Conservation (phyloP, 2,113 vertebrate species). For the Antennarius striatus region DNA sequence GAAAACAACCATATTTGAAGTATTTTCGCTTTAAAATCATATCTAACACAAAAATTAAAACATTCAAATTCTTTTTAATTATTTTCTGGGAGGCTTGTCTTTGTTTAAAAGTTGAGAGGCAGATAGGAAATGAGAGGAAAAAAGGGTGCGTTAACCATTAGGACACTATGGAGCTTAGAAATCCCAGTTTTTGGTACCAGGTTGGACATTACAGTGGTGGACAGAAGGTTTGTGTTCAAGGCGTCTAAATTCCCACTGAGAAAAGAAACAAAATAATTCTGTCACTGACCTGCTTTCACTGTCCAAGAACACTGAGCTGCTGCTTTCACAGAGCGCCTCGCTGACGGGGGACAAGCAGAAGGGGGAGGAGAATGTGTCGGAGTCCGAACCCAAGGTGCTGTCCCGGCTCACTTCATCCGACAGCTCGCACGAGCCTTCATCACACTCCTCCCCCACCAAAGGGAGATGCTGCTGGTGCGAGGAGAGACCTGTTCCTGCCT, state of each 20-base stretch:
- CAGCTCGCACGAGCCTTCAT: conserved; percentile 90
- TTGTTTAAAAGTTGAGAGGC: too few relatives aligned
- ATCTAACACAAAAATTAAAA: too few relatives aligned
- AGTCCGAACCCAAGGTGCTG: conserved; percentile 93
- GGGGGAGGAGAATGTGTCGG: conserved; percentile 94
- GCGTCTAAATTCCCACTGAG: background rate
- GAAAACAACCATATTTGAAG: too few relatives aligned
- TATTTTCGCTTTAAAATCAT: too few relatives aligned
- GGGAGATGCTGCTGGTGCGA: conserved; percentile 60
- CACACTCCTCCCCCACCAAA: conserved; percentile 77
- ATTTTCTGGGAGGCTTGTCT: too few relatives aligned
- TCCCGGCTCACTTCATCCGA: conserved; percentile 92
- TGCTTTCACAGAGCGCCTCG: conserved; percentile 88
- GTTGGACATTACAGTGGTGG: background rate
- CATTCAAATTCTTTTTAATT: too few relatives aligned
- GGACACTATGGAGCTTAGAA: background rate
- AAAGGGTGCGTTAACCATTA: background rate
- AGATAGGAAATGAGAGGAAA: too few relatives aligned
- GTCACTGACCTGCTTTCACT: conserved; percentile 85
- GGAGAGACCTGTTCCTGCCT: conserved; percentile 25
- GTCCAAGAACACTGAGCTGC: conserved; percentile 89
- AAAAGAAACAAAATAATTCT: background rate
- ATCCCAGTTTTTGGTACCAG: background rate
- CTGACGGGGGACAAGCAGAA: conserved; percentile 95
- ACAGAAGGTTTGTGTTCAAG: background rate